Evolutionary conservation across 2,797 vertebrate species (phyloP), one percentile per base, ranked within the genome.

Genomic region (Megaceryle alcyon): DNA sequence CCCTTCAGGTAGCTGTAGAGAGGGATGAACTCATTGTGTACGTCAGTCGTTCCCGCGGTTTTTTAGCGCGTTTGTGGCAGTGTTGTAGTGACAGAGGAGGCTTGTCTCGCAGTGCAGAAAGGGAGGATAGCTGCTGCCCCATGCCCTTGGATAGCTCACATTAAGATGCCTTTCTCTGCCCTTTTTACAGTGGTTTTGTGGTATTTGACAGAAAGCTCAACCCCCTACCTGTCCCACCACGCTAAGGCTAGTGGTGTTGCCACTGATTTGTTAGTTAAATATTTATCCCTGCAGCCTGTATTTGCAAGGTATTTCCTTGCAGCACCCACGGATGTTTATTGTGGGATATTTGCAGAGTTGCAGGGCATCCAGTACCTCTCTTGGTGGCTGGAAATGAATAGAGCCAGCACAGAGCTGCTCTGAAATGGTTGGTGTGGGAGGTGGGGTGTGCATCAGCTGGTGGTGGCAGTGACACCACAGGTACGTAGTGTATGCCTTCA

Each of bases 391-490:
- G 35, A 59, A 39, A 37, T 15, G 3, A 37, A 3, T 12, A 35
- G 31, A 64, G 39, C 14, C 51, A 68, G 46, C 44, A 12, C 54
- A 51, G 39, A 69, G n/a, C 21, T 72, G 66, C 66, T 78, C 35
- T 65, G 46, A 33, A 56, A 15, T 1, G 6, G 29, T 35, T 56
- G 43, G 10, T 71, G 57, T 4, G 7, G 57, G 48, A 68, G 48
- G 37, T 23, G 31, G 48, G 33, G 51, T 28, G 14, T 29, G 41
- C 39, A 6, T 21, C 0, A 5, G 33, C 64, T 82, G 39, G 8
- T 26, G n/a, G 5, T 53, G 35, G 29, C 15, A 2, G 3, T 22
- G 33, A 11, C 1, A 2, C 29, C 29, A 29, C 16, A 4, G 16
- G 51, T 53, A 29, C 8, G 17, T 53, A 28, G 51, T 53, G 51